A percentile compares a stretch with the other conserved stretches of the same genome.
These are phyloP conservation scores for Ovibos moschatus DNA, from an alignment of 2,113 vertebrate species.

Conservation along the genomic window DNA sequence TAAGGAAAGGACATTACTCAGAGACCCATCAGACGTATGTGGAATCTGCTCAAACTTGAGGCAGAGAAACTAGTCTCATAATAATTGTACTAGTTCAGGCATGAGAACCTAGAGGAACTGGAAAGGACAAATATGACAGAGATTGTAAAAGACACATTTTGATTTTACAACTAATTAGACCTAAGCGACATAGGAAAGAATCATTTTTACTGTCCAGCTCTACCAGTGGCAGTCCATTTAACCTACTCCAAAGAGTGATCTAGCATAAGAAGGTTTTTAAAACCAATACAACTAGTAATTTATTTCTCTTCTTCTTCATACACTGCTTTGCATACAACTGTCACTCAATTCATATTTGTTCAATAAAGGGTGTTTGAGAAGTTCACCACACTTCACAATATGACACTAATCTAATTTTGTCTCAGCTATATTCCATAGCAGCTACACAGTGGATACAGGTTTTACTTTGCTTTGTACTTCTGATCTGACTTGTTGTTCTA, in stretches of 20 bases:
- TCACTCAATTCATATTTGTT: background rate
- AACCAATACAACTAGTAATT: background rate
- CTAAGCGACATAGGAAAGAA: background rate
- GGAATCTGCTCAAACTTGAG: too few relatives aligned
- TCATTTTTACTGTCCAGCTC: background rate
- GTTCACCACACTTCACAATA: background rate
- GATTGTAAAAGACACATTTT: background rate
- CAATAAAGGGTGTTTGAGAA: background rate
- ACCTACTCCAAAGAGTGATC: background rate
- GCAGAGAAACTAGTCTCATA: too few relatives aligned
- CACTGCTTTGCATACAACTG: background rate
- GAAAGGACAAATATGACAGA: background rate
- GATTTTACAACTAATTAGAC: background rate
- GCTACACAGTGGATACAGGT: too few relatives aligned
- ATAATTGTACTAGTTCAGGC: background rate
- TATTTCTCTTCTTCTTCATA: background rate
- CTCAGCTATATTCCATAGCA: background rate
- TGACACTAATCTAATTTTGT: background rate
- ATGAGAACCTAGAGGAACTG: background rate
- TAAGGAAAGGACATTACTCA: too few relatives aligned
- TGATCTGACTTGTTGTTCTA: background rate
- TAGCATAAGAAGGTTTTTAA: background rate
- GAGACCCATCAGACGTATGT: too few relatives aligned
- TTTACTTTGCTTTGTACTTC: background rate
- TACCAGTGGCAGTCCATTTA: background rate